Base-by-base conservation (phyloP, 1,140 invertebrate genomes). In the Heliconius hewitsoni region DNA sequence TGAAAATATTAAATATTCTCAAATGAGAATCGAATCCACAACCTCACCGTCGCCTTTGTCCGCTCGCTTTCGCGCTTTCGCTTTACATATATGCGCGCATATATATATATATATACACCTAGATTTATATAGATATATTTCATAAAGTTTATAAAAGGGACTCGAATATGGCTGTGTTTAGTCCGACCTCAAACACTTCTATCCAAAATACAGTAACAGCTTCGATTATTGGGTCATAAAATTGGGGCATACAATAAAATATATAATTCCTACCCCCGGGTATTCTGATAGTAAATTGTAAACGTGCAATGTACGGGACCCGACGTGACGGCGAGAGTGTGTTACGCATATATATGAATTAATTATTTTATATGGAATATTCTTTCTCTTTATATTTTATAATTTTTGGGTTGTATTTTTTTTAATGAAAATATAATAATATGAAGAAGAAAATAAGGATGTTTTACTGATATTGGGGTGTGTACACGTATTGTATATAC, bases 171-270 rank as follows among this genome's bases (percentile, higher is more conserved):
- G 55, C 8, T 57, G 19, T 60, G 34, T 66, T 66, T 23, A 66
- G 23, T 3, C 9, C 1, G 27, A 66, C 60, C 60, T 66, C 60
- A 66, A 60, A 30, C 27, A 66, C 27, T 66, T 66, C 55, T 23
- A 19, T 23, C n/a, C 60, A 66, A 66, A 66, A 66, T 9, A 30
- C 3, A 66, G 60, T 66, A 27, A 23, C 60, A 27, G 23, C 60
- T 66, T 66, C 60, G 60, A 30, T 30, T 66, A 66, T 66, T 66
- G 60, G 60, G 27, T 66, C n/a, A 66, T 66, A 27, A 66, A 66
- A 66, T 27, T 66, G 60, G 60, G 60, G 60, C 60, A 27, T 11
- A 66, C 60, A 66, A 66, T 66, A 66, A 66, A 66, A 66, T 66
- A 66, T 66, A 27, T 66, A 66, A 66, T 66, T 66, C 9, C 27